A percentile compares a stretch with the other conserved stretches of the same genome.
Conservation (phyloP, 2,797 vertebrate species). For the Eulemur albifrons region DNA sequence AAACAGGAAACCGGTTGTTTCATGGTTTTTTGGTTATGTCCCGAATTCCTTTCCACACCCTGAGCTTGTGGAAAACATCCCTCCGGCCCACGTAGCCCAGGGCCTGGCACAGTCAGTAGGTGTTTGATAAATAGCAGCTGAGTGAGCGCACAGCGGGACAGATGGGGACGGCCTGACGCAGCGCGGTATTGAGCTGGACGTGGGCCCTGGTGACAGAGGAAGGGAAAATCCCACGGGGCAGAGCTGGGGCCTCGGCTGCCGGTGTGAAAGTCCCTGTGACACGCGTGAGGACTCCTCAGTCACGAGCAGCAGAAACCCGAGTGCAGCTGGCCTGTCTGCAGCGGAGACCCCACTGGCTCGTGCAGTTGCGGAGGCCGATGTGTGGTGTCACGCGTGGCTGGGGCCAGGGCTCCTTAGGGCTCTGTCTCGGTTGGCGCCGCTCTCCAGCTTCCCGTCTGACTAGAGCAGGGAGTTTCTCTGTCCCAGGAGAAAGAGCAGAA, state of each 20-base stretch:
- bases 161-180: fast-evolving
- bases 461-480: background rate
- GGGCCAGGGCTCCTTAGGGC: background rate
- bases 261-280: fast-evolving
- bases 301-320: background rate
- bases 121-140: background rate
- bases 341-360: background rate
- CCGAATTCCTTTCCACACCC: background rate
- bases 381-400: background rate
- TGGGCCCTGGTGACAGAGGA: background rate
- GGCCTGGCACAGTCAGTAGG: background rate
- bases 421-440: background rate
- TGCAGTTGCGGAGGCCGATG: background rate
- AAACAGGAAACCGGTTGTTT: background rate
- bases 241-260: background rate
- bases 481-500: background rate
- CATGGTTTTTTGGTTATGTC: background rate
- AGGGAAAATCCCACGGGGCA: background rate
- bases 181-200: background rate
- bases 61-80: background rate
- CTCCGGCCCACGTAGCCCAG: background rate
- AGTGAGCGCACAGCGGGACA: background rate
- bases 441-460: background rate
- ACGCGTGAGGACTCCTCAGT: background rate
- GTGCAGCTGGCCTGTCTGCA: background rate